A percentile compares a stretch with the other conserved stretches of the same genome.
Conservation (phyloP, 92 coral and sea anemone genomes). For the Pocillopora meandrina region DNA sequence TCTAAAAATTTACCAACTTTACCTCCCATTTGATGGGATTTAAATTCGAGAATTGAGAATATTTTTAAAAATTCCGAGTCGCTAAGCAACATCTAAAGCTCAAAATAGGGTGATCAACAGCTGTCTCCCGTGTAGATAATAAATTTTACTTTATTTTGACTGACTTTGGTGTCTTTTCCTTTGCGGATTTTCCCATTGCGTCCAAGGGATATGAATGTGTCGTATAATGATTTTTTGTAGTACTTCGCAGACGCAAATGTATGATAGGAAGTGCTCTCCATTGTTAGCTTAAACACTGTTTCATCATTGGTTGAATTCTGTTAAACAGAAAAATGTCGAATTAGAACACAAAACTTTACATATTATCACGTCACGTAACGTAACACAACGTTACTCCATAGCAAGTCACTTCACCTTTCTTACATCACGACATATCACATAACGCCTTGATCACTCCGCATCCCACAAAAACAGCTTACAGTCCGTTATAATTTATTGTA, state of each 20-base stretch:
- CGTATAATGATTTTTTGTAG: slow-evolving; percentile 38
- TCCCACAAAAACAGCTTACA: too few relatives aligned
- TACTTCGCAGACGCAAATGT: slow-evolving; percentile 52
- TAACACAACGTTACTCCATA: too few relatives aligned
- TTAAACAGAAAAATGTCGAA: background rate
- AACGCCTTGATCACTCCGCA: too few relatives aligned
- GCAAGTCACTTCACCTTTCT: too few relatives aligned
- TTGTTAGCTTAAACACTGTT: slow-evolving; percentile 37
- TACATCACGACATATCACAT: too few relatives aligned
- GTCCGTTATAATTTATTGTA: too few relatives aligned
- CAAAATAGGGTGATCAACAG: background rate
- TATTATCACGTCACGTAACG: too few relatives aligned
- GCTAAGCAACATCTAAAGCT: background rate
- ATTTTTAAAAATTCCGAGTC: background rate
- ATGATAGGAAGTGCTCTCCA: slow-evolving; percentile 35
- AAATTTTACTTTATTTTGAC: slow-evolving; percentile 49
- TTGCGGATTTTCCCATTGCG: slow-evolving; percentile 44
- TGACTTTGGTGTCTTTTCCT: slow-evolving; percentile 24
- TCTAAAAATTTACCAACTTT: background rate
- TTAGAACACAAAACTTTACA: background rate
- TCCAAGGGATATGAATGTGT: slow-evolving; percentile 50
- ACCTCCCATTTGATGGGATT: slow-evolving; percentile 6
- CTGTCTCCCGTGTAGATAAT: slow-evolving; percentile 27
- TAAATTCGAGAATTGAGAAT: background rate
- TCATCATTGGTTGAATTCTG: slow-evolving; percentile 42